A percentile compares a stretch with the other conserved stretches of the same genome.
Conservation (phyloP, 2,888 invertebrate genomes). For the Callosobruchus maculatus region DNA sequence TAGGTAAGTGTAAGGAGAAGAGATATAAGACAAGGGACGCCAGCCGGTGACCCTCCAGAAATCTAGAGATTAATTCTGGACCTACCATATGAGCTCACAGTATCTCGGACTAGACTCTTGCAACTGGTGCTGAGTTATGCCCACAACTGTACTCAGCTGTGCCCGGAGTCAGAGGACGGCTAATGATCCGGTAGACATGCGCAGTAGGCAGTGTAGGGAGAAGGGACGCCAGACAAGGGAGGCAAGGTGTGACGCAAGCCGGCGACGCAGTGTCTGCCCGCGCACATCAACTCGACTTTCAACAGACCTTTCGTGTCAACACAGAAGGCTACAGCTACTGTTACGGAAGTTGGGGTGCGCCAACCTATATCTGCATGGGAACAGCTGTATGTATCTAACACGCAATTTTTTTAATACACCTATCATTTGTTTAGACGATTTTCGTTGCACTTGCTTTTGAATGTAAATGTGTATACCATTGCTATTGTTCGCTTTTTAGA, state of each 20-base stretch:
- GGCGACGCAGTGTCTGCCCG: neutral
- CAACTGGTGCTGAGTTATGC: too few species aligned
- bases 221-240: neutral
- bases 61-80: too few species aligned
- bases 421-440: neutral
- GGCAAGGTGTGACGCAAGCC: too few species aligned
- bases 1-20: too few species aligned
- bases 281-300: neutral
- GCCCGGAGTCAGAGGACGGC: too few species aligned
- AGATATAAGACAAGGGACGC: too few species aligned
- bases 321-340: neutral
- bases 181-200: neutral
- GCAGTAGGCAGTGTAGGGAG: neutral
- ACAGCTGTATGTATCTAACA: neutral
- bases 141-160: too few species aligned
- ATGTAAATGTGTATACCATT: neutral
- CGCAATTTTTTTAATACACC: neutral
- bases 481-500: neutral
- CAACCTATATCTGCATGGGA: neutral
- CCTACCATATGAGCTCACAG: too few species aligned
- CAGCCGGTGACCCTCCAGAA: too few species aligned
- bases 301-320: conserved; percentile 2
- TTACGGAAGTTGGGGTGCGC: neutral
- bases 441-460: neutral
- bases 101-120: too few species aligned